A percentile compares a stretch with the other conserved stretches of the same genome.
These are phyloP conservation scores for Mimumesa dahlbomi DNA, from an alignment of 2,888 invertebrate species.

Conservation along the genomic window DNA sequence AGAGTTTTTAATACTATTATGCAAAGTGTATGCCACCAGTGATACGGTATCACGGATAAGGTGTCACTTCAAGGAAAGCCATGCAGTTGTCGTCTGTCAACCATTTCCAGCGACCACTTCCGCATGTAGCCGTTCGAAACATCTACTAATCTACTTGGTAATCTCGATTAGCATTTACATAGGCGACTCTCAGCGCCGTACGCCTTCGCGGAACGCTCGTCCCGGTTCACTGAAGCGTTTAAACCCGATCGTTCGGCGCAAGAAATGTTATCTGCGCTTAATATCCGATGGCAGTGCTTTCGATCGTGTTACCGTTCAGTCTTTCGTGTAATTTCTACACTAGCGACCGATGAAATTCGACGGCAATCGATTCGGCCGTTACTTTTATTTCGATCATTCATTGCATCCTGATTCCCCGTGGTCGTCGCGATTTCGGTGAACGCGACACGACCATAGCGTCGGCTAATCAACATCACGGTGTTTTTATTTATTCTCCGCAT, in stretches of 20 bases:
- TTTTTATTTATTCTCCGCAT: too few species aligned
- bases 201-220: slow-evolving; percentile 25
- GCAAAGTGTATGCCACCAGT: too few species aligned
- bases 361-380: too few species aligned
- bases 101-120: slow-evolving; percentile 31
- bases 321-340: background rate
- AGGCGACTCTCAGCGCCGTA: slow-evolving; percentile 20
- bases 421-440: too few species aligned
- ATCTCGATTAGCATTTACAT: slow-evolving; percentile 53
- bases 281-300: background rate
- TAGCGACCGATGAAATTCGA: too few species aligned
- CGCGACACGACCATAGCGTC: too few species aligned
- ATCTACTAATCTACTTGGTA: slow-evolving; percentile 28
- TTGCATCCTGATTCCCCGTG: too few species aligned
- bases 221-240: slow-evolving; percentile 42
- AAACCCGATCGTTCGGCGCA: slow-evolving; percentile 36
- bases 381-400: too few species aligned
- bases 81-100: slow-evolving; percentile 26
- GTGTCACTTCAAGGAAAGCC: slow-evolving; percentile 8
- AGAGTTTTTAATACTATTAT: too few species aligned
- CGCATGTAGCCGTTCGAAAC: slow-evolving; percentile 35
- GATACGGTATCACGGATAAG: background rate
- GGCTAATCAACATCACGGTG: too few species aligned
- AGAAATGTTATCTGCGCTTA: slow-evolving; percentile 2
- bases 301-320: background rate